Evolutionary conservation across 2,888 invertebrate species (phyloP), one percentile per base, ranked within the genome.

Genomic region (Anticlea derivata): DNA sequence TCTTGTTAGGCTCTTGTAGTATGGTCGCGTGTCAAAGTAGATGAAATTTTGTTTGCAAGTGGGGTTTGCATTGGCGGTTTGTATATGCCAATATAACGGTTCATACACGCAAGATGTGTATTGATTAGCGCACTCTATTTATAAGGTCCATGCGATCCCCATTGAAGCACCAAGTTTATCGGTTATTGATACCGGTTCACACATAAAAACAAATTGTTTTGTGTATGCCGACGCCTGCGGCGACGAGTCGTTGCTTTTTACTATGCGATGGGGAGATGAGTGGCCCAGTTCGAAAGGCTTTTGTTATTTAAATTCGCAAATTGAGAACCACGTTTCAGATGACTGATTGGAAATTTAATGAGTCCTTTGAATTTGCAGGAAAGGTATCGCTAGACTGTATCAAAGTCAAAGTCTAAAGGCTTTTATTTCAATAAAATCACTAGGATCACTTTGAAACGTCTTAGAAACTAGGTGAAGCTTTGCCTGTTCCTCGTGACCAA

Each of bases 181-280:
- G 56, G 60, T 67, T 70, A 75, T 72, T 66, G 74, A 73, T 73
- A 73, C 60, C 58, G 63, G 63, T 60, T 62, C 60, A 52, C 60
- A 59, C 66, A 68, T 75, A 71, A 75, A 76, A 73, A 63, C 57
- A 66, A 69, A 75, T 74, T 71, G 74, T 70, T 71, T 63, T 60
- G 58, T 66, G 61, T 63, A 48, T 50, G 46, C 49, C 38, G 50
- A 50, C 55, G 53, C 48, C 49, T 24, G 46, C 46, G 55, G 44
- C 35, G 35, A 31, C 30, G 31, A 31, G 26, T 43, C 50, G 50
- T 46, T 52, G 51, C 29, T 26, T 50, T 55, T 56, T 56, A 54
- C 54, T 50, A 40, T 47, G 37, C 44, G 37, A 23, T n/a, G 17
- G 46, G 39, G 30, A 27, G 22, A 44, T 20, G 37, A 41, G 39